A percentile compares a stretch with the other conserved stretches of the same genome.
Evolutionary conservation across 2,888 invertebrate species (phyloP).

Genomic region (Morpho achilles): DNA sequence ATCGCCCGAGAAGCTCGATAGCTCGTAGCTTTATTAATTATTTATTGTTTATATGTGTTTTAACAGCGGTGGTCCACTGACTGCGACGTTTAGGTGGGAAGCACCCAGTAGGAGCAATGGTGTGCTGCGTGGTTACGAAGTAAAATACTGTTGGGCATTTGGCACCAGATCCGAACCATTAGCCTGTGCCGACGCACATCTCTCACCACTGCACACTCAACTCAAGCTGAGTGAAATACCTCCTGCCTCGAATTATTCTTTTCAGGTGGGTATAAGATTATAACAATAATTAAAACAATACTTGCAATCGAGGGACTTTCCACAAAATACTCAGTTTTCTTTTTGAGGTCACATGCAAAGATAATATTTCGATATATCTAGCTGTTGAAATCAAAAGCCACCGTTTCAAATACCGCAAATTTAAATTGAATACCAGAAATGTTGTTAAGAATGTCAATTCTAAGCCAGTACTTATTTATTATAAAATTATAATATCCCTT

Average conservation of each 20-base stretch:
- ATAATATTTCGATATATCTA: too few species aligned
- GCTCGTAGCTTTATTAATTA: too few species aligned
- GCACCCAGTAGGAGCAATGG: slow-evolving; percentile 87
- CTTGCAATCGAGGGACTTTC: too few species aligned
- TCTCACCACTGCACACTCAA: slow-evolving; percentile 74
- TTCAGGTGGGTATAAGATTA: slow-evolving; percentile 71
- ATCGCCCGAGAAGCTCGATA: too few species aligned
- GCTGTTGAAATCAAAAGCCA: too few species aligned
- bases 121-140: slow-evolving; percentile 84
- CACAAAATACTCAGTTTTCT: too few species aligned
- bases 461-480: too few species aligned
- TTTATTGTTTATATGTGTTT: neutral
- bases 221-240: slow-evolving; percentile 77
- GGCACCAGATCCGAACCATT: slow-evolving; percentile 48
- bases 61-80: slow-evolving; percentile 58
- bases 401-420: too few species aligned
- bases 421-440: too few species aligned
- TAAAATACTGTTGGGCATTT: slow-evolving; percentile 81
- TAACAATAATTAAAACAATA: neutral
- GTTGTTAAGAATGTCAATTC: too few species aligned
- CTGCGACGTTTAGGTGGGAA: slow-evolving; percentile 89
- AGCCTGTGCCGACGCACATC: slow-evolving; percentile 73
- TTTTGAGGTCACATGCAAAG: too few species aligned
- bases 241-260: slow-evolving; percentile 82
- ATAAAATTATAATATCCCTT: too few species aligned